phyloP scores from a whole-genome alignment of 2,797 vertebrate species.

The Leucoraja ocellata region DNA sequence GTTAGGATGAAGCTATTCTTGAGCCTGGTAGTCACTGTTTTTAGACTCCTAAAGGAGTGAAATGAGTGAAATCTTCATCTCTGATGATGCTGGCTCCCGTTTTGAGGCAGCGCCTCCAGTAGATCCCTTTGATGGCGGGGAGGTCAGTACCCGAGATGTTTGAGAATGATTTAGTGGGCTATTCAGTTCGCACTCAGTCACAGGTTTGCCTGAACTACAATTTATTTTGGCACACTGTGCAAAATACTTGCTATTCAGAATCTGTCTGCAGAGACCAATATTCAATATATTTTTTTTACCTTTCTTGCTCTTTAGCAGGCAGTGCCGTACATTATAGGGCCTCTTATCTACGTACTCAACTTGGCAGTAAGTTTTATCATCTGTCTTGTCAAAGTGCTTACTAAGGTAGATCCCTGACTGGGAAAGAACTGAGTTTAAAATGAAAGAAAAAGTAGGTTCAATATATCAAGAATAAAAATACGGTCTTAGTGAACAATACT shows the following conservation, averaged over 20 bases:
- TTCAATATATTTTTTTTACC: neutral
- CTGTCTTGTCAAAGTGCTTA: neutral
- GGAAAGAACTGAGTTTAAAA: slow-evolving; percentile 41
- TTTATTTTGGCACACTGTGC: neutral
- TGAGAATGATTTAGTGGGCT: neutral
- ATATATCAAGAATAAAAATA: slow-evolving; percentile 23
- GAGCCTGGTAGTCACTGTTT: no score
- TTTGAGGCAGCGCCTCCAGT: no score
- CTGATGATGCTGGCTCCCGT: no score
- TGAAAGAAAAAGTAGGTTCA: slow-evolving; percentile 39
- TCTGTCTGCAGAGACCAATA: neutral
- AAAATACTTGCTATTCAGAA: neutral
- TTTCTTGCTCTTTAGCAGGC: neutral
- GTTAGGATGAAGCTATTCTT: no score
- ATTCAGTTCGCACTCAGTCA: neutral
- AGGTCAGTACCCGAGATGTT: no score
- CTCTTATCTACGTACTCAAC: neutral
- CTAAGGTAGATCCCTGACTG: slow-evolving; percentile 28
- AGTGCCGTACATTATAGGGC: neutral
- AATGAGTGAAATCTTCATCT: no score
- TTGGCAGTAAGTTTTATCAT: neutral
- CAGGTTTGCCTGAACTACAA: neutral
- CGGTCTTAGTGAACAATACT: neutral
- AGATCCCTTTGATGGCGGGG: no score
- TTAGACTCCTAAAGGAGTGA: no score